Evolutionary conservation across 2,113 vertebrate species (phyloP), one percentile per base, ranked within the genome.

Genomic region (Aramus guarauna): DNA sequence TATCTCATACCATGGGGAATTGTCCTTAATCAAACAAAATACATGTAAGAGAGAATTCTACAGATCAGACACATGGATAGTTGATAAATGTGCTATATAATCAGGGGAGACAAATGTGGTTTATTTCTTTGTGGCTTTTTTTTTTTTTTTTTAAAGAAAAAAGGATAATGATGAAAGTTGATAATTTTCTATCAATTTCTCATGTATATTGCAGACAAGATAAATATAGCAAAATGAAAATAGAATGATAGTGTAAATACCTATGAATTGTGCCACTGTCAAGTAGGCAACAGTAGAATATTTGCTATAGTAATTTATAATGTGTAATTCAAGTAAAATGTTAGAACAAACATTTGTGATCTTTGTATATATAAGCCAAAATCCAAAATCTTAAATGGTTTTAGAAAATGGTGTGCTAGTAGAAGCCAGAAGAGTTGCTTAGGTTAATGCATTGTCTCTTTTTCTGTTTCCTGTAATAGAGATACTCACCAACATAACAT

Each of bases 181-280:
- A 83, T 96, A 72, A 67, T 93, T 83, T 96, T 92, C 32, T 81
- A 50, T 89, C 55, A 71, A 18, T 97, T 96, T 97, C 56, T 93
- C 77, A 32, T 95, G 43, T 48, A 59, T 93, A 94, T 91, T 92
- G 34, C 74, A 48, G 37, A 68, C 50, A 88, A 92, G 72, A 45
- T 80, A 86, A 95, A 85, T 84, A 88, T 15, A 93, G 83, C 76
- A 87, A 90, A 87, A 69, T 68, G 9, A 76, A 91, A 88, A 77
- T 62, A 93, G 79, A 96, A 59, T 47, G 29, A 83, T 95, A 92
- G 76, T 96, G 92, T 96, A 96, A 96, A 96, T 95, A 94, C 71
- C 59, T 92, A 53, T 90, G 80, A 89, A 58, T 90, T 95, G 92
- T 89, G 73, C 88, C 93, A 90, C 81, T 77, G 92, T 96, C 95